Base-by-base conservation (phyloP, 2,113 vertebrate genomes). In the Pseudorasbora parva region DNA sequence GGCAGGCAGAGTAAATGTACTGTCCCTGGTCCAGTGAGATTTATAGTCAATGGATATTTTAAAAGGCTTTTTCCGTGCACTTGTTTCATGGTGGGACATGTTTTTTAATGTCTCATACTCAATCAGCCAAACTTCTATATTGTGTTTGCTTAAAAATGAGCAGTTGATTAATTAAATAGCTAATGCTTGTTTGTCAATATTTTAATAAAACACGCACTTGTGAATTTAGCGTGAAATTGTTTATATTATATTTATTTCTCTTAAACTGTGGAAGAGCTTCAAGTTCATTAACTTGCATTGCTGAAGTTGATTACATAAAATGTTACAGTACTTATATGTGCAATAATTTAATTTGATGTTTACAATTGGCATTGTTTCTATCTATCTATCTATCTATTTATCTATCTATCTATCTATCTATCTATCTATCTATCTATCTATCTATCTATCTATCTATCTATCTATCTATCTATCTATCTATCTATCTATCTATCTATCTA, bases 61-160 rank as follows among this genome's bases (percentile, higher is more conserved):
- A 75, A 81, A 75, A 91, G 89, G 89, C 90, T 86, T 88, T 88
- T 88, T 91, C 93, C 93, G 93, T 93, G 89, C 90, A 87, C 90
- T 93, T 89, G 92, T 94, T 94, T 93, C 92, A 92, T 92, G 91
- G 88, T 86, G 91, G 87, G 86, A 93, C 92, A 89, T 93, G 92
- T 92, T 89, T 91, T 91, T 90, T 91, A 92, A 90, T 86, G 87
- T 87, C 33, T 56, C 79, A 10, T 54, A 85, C 89, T 69, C 33
- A 69, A 21, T 19, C 47, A 12, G 41, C 69, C n/a, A 72, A 72
- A 25, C 69, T 15, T n/a, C 10, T 41, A 72, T 72, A 45, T 72
- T 72, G 69, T 72, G 45, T 43, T 72, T 45, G n/a, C n/a, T 72
- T 45, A 14, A 45, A 72, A 72, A 45, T 72, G 0, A 72, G 41